These are phyloP conservation scores for Rhea americana DNA, from an alignment of 2,113 vertebrate species.

Conservation along the genomic window DNA sequence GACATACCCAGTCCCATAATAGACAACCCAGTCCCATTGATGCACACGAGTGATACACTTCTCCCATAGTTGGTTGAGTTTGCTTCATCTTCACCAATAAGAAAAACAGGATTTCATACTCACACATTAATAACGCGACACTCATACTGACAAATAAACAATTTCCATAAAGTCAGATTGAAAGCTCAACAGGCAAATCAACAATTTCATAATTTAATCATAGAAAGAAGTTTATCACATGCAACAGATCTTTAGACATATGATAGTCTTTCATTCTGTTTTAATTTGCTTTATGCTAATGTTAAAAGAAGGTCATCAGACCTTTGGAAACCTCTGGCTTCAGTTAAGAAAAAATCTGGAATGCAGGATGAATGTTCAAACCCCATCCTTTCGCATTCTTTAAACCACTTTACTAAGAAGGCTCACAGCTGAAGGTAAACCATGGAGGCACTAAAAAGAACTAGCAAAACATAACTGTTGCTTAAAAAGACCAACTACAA, in stretches of 20 bases:
- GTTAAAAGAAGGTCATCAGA: conserved; percentile 33
- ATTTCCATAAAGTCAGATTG: background rate
- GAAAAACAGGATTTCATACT: background rate
- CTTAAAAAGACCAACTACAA: background rate
- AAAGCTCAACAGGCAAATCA: background rate
- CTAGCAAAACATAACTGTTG: background rate
- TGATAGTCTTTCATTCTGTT: conserved; percentile 7
- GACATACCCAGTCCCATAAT: no score
- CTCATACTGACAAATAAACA: background rate
- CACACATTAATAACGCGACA: background rate
- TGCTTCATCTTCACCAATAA: background rate
- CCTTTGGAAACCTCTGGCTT: background rate
- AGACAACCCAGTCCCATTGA: no score
- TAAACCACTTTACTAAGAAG: background rate
- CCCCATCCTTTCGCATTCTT: background rate
- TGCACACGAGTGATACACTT: rapidly evolving
- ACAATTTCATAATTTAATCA: background rate
- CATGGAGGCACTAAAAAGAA: background rate
- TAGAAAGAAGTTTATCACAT: background rate
- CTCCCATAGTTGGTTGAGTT: background rate
- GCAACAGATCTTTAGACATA: background rate
- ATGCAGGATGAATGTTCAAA: background rate
- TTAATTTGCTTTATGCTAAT: conserved; percentile 17
- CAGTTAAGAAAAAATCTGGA: background rate
- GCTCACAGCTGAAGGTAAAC: background rate